Evolutionary conservation across 2,113 vertebrate genomes (phyloP), one percentile per base, ranked within the genome.

Genomic region (Mastomys natalensis): DNA sequence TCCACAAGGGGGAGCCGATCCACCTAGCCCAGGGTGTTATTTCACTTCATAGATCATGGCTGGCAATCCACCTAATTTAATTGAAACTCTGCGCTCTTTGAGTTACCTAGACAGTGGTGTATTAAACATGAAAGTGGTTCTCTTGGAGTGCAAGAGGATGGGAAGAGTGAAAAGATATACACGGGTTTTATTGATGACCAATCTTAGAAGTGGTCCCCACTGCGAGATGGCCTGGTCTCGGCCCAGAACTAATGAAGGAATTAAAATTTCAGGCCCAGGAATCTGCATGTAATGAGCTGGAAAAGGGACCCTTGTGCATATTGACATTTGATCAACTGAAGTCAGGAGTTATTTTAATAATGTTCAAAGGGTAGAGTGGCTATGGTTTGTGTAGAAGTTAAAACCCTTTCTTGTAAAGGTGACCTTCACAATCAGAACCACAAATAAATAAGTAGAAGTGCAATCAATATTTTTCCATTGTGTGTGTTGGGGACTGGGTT

Each of bases 1-100:
- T 92, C 98, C 98, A 98, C 98, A 97, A 98, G 98, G 98, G 98
- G 98, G 98, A 98, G 98, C 98, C 68, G 88, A 98, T 97, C 96
- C 73, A 98, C 98, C 94, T 55, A 92, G 96, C 76, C 78, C 3
- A 98, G 51, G 84, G 19, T 88, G 68, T 48, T 92, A 76, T 10
- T 97, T 86, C 40, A 9, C 76, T 97, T 93, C 95, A 66, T 97
- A 94, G 98, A 98, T 98, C 97, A 93, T 93, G 55, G 89, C 95
- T 37, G 90, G 87, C 72, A 97, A 97, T 94, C 91, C 76, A 96
- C 94, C 94, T 15, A 93, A 48, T 97, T 97, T 96, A 95, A 96
- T 87, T 66, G 74, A 81, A 77, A 95, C 11, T 64, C 48, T 66
- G 89, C 80, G 91, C 90, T 97, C 93, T 95, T 96, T 96, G 92